phyloP scores from a whole-genome alignment of 2,113 vertebrate genomes.

The Microtus richardsoni region DNA sequence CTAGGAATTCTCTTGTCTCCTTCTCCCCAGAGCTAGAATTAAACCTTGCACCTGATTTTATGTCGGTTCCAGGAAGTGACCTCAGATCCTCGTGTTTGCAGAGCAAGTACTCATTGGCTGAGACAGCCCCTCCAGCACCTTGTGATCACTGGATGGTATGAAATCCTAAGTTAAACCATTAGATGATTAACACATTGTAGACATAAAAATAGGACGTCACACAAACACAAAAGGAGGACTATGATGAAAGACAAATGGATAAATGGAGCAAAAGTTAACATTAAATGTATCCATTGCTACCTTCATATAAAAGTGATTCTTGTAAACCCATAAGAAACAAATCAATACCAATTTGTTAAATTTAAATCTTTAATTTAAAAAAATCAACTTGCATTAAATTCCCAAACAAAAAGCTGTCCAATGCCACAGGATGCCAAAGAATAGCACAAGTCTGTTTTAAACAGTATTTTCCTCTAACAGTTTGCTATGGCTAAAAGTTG shows the following conservation, averaged over 20 bases:
- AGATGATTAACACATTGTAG: not conserved
- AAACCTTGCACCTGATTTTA: not conserved
- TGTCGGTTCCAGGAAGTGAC: rapidly evolving
- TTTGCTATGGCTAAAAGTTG: not conserved
- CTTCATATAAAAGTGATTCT: not conserved
- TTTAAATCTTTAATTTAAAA: not conserved
- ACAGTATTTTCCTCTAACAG: not conserved
- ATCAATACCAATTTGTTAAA: not conserved
- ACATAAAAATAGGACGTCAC: not conserved
- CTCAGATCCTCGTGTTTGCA: not conserved
- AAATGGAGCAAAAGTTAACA: not conserved
- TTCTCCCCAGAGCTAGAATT: too few species aligned
- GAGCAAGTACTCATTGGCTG: not conserved
- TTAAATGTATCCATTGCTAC: not conserved
- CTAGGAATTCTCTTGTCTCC: not conserved
- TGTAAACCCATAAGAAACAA: not conserved
- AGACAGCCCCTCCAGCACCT: too few species aligned
- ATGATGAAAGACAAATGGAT: not conserved
- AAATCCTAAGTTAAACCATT: not conserved
- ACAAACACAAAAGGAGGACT: not conserved
- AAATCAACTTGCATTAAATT: not conserved
- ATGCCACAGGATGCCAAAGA: not conserved
- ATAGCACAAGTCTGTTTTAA: not conserved
- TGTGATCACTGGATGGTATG: not conserved
- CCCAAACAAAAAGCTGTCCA: not conserved